Evolutionary conservation across 2,888 invertebrate species (phyloP).

Genomic region (Oscheius onirici): DNA sequence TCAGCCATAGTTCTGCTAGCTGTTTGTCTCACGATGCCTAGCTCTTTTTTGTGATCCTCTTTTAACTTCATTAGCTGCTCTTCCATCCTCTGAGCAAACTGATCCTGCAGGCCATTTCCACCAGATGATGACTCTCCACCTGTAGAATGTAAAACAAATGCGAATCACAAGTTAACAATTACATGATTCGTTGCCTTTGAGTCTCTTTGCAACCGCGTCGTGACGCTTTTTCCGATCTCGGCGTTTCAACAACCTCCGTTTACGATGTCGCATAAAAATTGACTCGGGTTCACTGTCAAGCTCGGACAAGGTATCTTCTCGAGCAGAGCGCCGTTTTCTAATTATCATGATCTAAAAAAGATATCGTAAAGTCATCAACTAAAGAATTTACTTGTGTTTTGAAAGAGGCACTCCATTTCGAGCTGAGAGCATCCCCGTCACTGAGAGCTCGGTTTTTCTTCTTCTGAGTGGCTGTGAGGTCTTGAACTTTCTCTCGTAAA

Average conservation of each 20-base stretch:
- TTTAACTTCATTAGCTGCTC: slow-evolving; percentile 21
- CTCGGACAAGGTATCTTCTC: slow-evolving; percentile 55
- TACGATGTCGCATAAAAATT: slow-evolving; percentile 53
- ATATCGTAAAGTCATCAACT: not conserved
- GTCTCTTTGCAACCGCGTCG: slow-evolving; percentile 12
- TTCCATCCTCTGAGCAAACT: slow-evolving; percentile 31
- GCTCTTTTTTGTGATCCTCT: slow-evolving; percentile 32
- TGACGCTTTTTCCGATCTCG: slow-evolving; percentile 42
- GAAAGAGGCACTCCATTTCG: slow-evolving; percentile 55
- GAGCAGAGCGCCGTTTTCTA: slow-evolving; percentile 48
- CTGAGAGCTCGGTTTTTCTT: slow-evolving; percentile 36
- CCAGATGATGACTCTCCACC: slow-evolving; percentile 14
- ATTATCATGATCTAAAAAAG: slow-evolving; percentile 43
- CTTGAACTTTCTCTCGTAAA: slow-evolving; percentile 55
- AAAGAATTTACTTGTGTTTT: slow-evolving; percentile 42
- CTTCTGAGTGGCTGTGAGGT: slow-evolving; percentile 34
- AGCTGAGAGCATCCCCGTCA: slow-evolving; percentile 36
- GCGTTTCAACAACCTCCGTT: slow-evolving; percentile 47
- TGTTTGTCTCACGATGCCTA: slow-evolving; percentile 12
- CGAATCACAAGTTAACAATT: not conserved
- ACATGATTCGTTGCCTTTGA: slow-evolving; percentile 26
- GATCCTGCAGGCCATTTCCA: slow-evolving; percentile 9
- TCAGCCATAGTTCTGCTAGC: slow-evolving; percentile 33
- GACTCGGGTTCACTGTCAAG: slow-evolving; percentile 60
- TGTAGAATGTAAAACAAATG: not conserved